These are phyloP conservation scores for Idaea aversata DNA, from an alignment of 2,888 invertebrate species.

Conservation along the genomic window DNA sequence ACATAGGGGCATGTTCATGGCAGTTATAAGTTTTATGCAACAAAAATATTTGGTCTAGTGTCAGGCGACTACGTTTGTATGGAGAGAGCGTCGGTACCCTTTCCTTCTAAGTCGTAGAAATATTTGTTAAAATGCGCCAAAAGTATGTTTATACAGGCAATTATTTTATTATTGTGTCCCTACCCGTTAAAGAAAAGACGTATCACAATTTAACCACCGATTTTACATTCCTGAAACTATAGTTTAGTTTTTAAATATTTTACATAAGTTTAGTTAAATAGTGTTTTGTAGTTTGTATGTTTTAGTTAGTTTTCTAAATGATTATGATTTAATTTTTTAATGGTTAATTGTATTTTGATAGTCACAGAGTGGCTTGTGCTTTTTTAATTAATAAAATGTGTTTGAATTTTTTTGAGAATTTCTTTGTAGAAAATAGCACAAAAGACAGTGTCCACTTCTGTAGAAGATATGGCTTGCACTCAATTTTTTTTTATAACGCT, in stretches of 20 bases:
- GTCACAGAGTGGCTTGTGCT: conserved; percentile 18
- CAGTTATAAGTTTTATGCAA: too few relatives aligned
- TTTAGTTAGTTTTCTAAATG: conserved; percentile 26
- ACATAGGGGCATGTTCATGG: too few relatives aligned
- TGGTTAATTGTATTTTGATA: conserved; percentile 22
- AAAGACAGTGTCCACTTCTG: too few relatives aligned
- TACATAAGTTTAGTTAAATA: conserved; percentile 59
- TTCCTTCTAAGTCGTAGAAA: too few relatives aligned
- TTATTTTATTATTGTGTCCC: too few relatives aligned
- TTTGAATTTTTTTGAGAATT: background rate
- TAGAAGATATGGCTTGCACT: too few relatives aligned
- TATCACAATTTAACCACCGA: background rate
- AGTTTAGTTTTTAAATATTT: conserved; percentile 36
- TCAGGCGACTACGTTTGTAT: too few relatives aligned
- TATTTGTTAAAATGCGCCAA: too few relatives aligned
- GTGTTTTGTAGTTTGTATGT: conserved; percentile 55
- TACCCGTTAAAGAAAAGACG: background rate
- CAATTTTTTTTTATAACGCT: too few relatives aligned
- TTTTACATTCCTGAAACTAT: conserved; percentile 24
- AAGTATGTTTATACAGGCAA: too few relatives aligned
- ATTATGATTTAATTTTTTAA: conserved; percentile 26
- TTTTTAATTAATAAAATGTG: conserved; percentile 19
- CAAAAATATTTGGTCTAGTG: too few relatives aligned
- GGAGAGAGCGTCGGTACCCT: too few relatives aligned
- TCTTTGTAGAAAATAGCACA: background rate